Evolutionary conservation across 2,797 vertebrate species (phyloP).

Genomic region (Pantherophis alleghaniensis): DNA sequence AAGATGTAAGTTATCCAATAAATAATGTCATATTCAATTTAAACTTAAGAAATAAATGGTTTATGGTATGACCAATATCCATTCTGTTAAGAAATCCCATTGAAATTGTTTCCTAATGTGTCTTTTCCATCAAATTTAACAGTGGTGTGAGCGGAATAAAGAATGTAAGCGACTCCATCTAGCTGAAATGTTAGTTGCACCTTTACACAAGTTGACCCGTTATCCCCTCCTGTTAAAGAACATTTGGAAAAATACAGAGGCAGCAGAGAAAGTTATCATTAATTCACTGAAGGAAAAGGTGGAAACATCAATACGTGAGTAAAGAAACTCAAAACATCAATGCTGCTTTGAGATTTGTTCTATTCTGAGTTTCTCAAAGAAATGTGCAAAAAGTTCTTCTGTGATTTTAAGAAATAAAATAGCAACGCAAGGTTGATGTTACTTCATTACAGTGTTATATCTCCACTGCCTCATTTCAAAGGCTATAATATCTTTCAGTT

Average conservation of each 20-base stretch:
- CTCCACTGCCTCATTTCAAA: not conserved
- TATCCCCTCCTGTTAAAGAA: constrained; percentile 87
- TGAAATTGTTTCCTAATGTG: not conserved
- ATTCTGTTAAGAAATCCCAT: not conserved
- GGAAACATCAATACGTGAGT: constrained; percentile 89
- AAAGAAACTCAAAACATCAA: not conserved
- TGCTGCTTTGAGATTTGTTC: not conserved
- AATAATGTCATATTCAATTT: not conserved
- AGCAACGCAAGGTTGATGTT: not conserved
- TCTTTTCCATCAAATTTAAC: constrained; percentile 38
- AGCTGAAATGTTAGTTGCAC: constrained; percentile 84
- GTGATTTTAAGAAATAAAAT: not conserved
- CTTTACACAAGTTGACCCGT: constrained; percentile 83
- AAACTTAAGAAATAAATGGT: not conserved
- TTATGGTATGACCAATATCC: not conserved
- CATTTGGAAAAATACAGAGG: constrained; percentile 74
- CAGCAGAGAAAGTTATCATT: constrained; percentile 73
- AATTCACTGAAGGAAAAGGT: constrained; percentile 82
- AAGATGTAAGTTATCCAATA: not conserved
- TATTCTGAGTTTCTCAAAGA: not conserved
- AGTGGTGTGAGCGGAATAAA: constrained; percentile 89
- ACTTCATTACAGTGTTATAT: not conserved
- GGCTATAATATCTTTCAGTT: not conserved
- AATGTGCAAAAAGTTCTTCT: not conserved
- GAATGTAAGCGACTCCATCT: constrained; percentile 82